phyloP scores from a whole-genome alignment of 2,113 vertebrate species.

The Chrysemys picta region DNA sequence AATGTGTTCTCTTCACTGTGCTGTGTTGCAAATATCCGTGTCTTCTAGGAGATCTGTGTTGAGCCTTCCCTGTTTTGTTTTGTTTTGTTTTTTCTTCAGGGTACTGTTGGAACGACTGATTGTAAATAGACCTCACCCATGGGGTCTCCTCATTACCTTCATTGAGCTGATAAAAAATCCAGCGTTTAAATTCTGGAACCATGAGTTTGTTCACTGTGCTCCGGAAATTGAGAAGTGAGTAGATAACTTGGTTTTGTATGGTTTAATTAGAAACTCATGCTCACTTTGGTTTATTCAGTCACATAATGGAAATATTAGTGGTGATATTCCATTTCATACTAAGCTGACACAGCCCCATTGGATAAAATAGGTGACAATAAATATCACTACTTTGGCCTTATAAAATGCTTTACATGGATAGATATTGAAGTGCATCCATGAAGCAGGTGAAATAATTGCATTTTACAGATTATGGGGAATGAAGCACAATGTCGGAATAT shows the following conservation, averaged over 20 bases:
- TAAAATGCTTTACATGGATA: not conserved
- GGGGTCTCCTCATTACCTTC: slow-evolving; percentile 99
- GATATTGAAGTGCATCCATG: not conserved
- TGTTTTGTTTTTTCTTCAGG: slow-evolving; percentile 77
- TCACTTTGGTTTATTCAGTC: not conserved
- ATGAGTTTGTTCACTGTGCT: slow-evolving; percentile 99
- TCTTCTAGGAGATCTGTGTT: not conserved
- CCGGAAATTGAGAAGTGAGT: slow-evolving; percentile 99
- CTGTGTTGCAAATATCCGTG: not conserved
- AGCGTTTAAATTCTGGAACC: slow-evolving; percentile 99
- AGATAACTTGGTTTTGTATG: not conserved
- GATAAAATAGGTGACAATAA: not conserved
- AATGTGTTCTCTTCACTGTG: not conserved
- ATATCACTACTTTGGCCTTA: not conserved
- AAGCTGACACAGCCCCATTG: not conserved
- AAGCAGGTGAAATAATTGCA: not conserved
- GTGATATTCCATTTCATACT: not conserved
- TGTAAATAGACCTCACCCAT: slow-evolving; percentile 98
- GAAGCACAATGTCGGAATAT: not conserved
- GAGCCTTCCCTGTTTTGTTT: not conserved
- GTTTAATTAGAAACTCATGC: no score
- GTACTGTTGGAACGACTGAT: slow-evolving; percentile 98
- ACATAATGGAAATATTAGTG: not conserved
- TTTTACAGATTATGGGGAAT: not conserved
- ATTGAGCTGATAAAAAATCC: slow-evolving; percentile 99